phyloP scores from a whole-genome alignment of 2,888 invertebrate genomes.

The Yponomeuta evonymella region DNA sequence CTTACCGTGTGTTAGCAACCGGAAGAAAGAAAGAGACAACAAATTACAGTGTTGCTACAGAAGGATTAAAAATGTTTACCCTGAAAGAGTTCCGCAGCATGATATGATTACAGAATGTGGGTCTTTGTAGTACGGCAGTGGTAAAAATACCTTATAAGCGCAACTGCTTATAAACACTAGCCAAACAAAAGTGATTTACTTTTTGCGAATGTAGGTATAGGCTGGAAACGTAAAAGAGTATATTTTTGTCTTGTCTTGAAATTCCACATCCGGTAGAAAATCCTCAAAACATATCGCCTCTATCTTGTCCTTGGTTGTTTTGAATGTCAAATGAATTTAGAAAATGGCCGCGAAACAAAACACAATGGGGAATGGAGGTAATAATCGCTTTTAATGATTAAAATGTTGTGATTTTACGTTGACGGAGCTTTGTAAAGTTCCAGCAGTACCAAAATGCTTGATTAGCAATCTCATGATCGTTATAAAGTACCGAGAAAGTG shows the following conservation, averaged over 20 bases:
- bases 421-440: not conserved
- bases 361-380: constrained; percentile 79
- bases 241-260: not conserved
- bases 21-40: constrained; percentile 58
- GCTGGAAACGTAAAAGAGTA: no score
- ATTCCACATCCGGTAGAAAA: constrained; percentile 1
- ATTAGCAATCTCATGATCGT: not conserved
- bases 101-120: no score
- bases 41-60: constrained; percentile 28
- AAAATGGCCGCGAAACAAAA: constrained; percentile 83
- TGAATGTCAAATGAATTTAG: constrained; percentile 41
- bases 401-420: not conserved
- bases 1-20: constrained; percentile 69
- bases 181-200: no score
- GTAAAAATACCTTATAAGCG: no score
- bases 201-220: no score
- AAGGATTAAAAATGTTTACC: not conserved
- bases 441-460: not conserved
- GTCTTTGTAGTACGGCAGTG: no score
- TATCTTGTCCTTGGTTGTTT: constrained; percentile 8
- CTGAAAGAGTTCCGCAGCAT: not conserved
- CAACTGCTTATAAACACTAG: no score
- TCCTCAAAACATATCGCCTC: not conserved
- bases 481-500: not conserved
- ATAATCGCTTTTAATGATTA: constrained; percentile 23